A percentile compares a stretch with the other conserved stretches of the same genome.
These are phyloP conservation scores for Sphaerophoria rueppellii DNA, from an alignment of 2,888 invertebrate species.

Conservation along the genomic window DNA sequence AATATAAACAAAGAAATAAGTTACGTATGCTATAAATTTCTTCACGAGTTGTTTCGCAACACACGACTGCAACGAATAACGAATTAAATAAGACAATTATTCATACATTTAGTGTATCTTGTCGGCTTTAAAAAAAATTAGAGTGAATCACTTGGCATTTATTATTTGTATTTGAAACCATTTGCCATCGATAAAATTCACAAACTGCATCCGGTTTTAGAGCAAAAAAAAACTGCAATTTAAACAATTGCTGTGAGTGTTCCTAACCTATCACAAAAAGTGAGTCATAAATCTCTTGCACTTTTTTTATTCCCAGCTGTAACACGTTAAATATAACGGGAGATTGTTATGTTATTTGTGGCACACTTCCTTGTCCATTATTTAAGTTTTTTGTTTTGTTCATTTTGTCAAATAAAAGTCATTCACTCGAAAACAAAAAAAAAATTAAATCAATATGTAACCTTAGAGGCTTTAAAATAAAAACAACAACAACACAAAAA, in stretches of 20 bases:
- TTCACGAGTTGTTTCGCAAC: background rate
- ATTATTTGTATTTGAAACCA: too few relatives aligned
- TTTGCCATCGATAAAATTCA: too few relatives aligned
- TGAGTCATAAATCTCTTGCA: background rate
- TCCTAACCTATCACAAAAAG: constrained; percentile 5
- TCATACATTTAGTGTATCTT: background rate
- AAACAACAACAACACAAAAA: constrained; percentile 18
- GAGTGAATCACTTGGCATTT: background rate
- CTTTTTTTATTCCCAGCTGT: background rate
- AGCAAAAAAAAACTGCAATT: too few relatives aligned
- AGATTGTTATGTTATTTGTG: background rate
- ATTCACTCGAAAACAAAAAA: constrained; percentile 44
- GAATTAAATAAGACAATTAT: background rate
- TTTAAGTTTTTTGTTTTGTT: background rate
- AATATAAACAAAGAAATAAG: too few relatives aligned
- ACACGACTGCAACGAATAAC: background rate
- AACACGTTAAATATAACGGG: background rate
- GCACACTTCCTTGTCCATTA: background rate
- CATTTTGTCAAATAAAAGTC: constrained; percentile 17
- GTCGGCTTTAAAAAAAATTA: constrained; percentile 10
- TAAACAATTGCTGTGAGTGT: background rate
- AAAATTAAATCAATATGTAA: constrained; percentile 63
- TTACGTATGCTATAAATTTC: too few relatives aligned
- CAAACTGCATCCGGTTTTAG: too few relatives aligned
- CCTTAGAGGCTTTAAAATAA: background rate